A percentile compares a stretch with the other conserved stretches of the same genome.
phyloP scores from a whole-genome alignment of 2,113 vertebrate genomes.

The Thryonomys swinderianus region DNA sequence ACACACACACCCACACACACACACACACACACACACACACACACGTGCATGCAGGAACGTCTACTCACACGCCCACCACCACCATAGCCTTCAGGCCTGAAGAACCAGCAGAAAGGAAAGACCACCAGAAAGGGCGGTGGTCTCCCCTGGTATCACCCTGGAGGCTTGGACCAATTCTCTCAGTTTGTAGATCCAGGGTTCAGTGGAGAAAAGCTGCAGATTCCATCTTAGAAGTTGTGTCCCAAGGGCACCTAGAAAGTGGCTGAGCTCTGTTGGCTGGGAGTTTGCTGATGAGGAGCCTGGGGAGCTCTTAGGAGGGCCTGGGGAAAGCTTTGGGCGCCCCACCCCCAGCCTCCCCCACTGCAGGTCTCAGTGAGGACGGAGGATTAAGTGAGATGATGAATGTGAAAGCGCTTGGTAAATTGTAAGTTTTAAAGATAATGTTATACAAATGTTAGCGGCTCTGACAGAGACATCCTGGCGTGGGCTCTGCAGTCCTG shows the following conservation, averaged over 20 bases:
- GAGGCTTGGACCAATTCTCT: background rate
- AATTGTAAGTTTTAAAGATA: conserved; percentile 65
- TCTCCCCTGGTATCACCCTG: too few relatives aligned
- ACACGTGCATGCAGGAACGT: too few relatives aligned
- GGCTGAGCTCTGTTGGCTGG: background rate
- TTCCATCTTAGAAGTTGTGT: background rate
- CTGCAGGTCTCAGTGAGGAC: background rate
- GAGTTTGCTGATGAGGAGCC: background rate
- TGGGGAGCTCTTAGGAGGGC: background rate
- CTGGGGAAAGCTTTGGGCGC: background rate
- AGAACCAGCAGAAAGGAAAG: background rate
- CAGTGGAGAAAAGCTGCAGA: background rate
- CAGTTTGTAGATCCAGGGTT: rapidly evolving
- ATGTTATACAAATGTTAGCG: conserved; percentile 75
- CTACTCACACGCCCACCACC: background rate
- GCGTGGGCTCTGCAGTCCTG: background rate
- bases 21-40: background rate
- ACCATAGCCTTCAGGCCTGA: background rate
- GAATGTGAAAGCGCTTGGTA: conserved; percentile 58
- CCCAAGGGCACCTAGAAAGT: background rate
- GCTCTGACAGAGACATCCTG: background rate
- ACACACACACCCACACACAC: too few relatives aligned
- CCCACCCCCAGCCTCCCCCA: background rate
- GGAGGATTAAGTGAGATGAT: conserved; percentile 68
- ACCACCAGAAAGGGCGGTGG: background rate